phyloP scores from a whole-genome alignment of 2,888 invertebrate species.

The Aphrophora alni region DNA sequence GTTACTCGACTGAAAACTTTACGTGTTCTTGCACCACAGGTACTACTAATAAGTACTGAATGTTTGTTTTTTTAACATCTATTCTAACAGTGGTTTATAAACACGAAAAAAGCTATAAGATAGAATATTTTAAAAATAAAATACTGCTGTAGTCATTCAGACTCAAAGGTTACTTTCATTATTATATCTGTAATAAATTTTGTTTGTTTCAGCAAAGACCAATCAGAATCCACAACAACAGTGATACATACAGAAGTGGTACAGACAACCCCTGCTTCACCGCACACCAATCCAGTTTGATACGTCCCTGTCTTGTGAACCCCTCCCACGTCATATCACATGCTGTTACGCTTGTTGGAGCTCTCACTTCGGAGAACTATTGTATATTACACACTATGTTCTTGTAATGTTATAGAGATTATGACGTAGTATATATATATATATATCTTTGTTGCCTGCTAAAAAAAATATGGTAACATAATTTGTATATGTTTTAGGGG shows the following conservation, averaged over 20 bases:
- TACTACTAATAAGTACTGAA: too few species aligned
- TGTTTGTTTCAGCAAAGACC: background rate
- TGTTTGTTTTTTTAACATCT: too few species aligned
- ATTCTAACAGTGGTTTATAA: too few species aligned
- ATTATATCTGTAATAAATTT: too few species aligned
- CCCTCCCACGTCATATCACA: background rate
- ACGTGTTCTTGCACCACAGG: too few species aligned
- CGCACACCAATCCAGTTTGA: background rate
- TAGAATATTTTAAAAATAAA: too few species aligned
- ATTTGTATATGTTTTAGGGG: background rate
- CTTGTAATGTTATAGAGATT: conserved; percentile 2
- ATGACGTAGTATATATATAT: background rate
- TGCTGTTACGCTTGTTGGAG: background rate
- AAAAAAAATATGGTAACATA: background rate
- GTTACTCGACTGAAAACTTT: too few species aligned
- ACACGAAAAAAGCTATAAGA: too few species aligned
- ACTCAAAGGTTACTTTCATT: too few species aligned
- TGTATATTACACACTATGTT: background rate
- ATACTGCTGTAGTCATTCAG: too few species aligned
- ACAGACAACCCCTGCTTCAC: background rate
- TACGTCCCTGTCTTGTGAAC: background rate
- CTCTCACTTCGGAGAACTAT: background rate
- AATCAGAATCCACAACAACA: background rate
- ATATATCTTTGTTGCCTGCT: background rate
- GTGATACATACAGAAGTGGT: too few species aligned